These are phyloP conservation scores for Platerodrilus igneus DNA, from an alignment of 2,888 invertebrate species.

Conservation along the genomic window DNA sequence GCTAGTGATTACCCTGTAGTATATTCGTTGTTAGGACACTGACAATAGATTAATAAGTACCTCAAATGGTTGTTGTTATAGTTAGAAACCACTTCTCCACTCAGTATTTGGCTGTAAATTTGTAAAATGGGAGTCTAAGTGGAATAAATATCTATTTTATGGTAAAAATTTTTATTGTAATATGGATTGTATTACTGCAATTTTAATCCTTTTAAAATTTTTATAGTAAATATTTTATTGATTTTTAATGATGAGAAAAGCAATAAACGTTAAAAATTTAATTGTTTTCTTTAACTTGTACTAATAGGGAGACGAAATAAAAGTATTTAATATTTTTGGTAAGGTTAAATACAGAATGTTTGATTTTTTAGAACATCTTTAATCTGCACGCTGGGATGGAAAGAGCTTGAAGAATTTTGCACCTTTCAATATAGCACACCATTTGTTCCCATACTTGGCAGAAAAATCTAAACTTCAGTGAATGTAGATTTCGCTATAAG, in stretches of 20 bases:
- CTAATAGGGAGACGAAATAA: too few relatives aligned
- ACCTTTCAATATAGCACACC: too few relatives aligned
- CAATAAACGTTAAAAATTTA: conserved; percentile 12
- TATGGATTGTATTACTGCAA: conserved; percentile 11
- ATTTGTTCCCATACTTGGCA: too few relatives aligned
- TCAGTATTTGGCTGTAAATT: conserved; percentile 16
- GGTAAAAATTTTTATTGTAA: conserved; percentile 18
- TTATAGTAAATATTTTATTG: too few relatives aligned
- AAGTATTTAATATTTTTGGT: too few relatives aligned
- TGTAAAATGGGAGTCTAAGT: conserved; percentile 15
- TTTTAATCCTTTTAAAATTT: conserved; percentile 20
- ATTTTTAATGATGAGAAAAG: conserved; percentile 9
- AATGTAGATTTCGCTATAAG: too few relatives aligned
- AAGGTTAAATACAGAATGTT: too few relatives aligned
- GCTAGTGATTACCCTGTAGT: conserved; percentile 20
- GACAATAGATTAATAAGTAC: conserved; percentile 23
- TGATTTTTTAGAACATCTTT: too few relatives aligned
- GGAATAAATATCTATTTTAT: conserved; percentile 22
- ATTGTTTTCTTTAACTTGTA: conserved; percentile 4
- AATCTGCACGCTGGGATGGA: too few relatives aligned
- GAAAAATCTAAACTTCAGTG: too few relatives aligned
- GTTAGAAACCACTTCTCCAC: conserved; percentile 10
- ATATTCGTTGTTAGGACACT: conserved; percentile 21
- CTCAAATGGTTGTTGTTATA: conserved; percentile 19
- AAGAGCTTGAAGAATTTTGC: too few relatives aligned